Conservation (phyloP, 37 sponge, comb jelly and placozoan species). For the Chondrosia reniformis region DNA sequence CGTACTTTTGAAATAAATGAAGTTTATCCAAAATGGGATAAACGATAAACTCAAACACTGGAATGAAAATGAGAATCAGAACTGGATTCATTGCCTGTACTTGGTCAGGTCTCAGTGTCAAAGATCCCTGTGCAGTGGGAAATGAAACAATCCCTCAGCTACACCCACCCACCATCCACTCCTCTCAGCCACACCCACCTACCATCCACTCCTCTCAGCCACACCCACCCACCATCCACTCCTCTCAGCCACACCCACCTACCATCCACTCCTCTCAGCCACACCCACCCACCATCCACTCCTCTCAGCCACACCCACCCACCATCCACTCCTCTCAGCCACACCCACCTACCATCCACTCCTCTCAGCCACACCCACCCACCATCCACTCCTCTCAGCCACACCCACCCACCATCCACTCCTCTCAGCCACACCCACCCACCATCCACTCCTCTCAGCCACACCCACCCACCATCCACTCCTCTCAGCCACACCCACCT, state of each 20-base stretch:
- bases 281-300: no score
- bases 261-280: neutral
- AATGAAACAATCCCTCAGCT: neutral
- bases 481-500: no score
- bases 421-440: no score
- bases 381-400: no score
- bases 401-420: no score
- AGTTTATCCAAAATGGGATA: constrained; percentile 79
- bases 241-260: neutral
- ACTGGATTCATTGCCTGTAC: constrained; percentile 92
- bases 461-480: no score
- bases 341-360: no score
- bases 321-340: no score
- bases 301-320: no score
- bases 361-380: no score
- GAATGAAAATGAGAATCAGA: constrained; percentile 89
- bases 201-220: constrained; percentile 26
- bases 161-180: constrained; percentile 31
- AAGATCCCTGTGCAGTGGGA: neutral
- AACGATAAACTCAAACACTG: constrained; percentile 84
- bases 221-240: neutral
- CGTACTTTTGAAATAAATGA: constrained; percentile 56
- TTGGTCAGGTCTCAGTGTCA: constrained; percentile 75
- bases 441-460: no score
- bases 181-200: constrained; percentile 32